phyloP scores from a whole-genome alignment of 2,113 vertebrate species.

The Calypte anna region DNA sequence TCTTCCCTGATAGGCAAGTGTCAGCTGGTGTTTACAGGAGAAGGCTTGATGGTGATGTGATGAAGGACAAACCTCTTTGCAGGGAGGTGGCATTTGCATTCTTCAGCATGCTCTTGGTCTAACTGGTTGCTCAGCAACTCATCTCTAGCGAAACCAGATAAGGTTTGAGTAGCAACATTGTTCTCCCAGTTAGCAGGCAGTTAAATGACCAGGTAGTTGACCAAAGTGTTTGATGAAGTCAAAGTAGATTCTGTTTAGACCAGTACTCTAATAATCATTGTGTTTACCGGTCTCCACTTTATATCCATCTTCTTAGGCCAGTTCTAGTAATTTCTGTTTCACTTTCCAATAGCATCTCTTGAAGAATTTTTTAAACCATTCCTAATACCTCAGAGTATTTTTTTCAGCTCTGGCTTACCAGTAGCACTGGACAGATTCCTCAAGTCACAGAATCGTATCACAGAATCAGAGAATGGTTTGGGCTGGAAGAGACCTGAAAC shows the following conservation, averaged over 20 bases:
- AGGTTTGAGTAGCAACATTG: constrained; percentile 29
- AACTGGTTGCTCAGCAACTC: constrained; percentile 42
- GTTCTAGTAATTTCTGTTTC: neutral
- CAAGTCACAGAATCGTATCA: neutral
- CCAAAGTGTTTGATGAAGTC: constrained; percentile 4
- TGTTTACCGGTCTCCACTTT: neutral
- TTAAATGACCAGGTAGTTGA: neutral
- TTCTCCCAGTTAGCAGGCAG: neutral
- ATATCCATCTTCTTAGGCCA: neutral
- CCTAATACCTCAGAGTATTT: neutral
- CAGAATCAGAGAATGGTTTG: no score
- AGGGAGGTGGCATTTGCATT: constrained; percentile 33
- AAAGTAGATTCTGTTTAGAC: neutral
- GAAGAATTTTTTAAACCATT: neutral
- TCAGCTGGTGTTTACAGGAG: constrained; percentile 23
- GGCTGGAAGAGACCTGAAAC: no score
- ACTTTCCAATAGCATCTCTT: neutral
- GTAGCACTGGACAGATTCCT: neutral
- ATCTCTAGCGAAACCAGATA: constrained; percentile 26
- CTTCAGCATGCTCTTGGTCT: neutral
- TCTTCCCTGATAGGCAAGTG: neutral
- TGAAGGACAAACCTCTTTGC: constrained; percentile 19
- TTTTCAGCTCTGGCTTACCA: neutral
- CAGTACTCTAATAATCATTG: neutral
- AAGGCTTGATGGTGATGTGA: neutral